These are phyloP conservation scores for Peromyscus aztecus DNA, from an alignment of 2,797 vertebrate species.

Conservation along the genomic window DNA sequence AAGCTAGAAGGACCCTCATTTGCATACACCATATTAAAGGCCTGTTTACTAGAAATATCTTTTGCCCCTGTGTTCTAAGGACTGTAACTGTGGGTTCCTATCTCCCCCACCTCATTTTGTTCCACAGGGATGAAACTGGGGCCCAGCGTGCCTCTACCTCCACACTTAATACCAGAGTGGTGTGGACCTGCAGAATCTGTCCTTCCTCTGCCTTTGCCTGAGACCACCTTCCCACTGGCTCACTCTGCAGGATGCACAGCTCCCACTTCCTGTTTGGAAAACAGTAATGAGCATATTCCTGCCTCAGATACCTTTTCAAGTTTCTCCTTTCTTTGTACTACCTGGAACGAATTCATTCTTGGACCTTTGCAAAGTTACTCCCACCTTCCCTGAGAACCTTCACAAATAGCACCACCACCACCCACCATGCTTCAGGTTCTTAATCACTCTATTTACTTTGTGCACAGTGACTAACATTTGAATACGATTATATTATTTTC, in stretches of 20 bases:
- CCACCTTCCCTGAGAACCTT: not conserved
- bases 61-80: not conserved
- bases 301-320: not conserved
- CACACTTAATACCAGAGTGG: not conserved
- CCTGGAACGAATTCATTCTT: not conserved
- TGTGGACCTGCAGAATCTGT: accelerated
- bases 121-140: not conserved
- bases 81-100: not conserved
- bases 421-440: no score
- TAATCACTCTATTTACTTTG: not conserved
- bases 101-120: not conserved
- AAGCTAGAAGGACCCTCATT: not conserved
- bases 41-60: not conserved
- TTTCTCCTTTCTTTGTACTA: not conserved
- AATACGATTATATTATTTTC: not conserved
- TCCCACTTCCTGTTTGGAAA: not conserved
- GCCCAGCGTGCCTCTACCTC: not conserved
- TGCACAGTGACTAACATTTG: not conserved
- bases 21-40: not conserved
- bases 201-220: no score
- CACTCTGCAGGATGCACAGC: not conserved
- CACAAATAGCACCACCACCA: not conserved
- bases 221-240: not conserved
- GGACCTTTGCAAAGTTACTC: not conserved
- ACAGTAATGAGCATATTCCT: not conserved